Conservation (phyloP, 53 echinoderm and acorn worm species). For the Apostichopus leukothele region DNA sequence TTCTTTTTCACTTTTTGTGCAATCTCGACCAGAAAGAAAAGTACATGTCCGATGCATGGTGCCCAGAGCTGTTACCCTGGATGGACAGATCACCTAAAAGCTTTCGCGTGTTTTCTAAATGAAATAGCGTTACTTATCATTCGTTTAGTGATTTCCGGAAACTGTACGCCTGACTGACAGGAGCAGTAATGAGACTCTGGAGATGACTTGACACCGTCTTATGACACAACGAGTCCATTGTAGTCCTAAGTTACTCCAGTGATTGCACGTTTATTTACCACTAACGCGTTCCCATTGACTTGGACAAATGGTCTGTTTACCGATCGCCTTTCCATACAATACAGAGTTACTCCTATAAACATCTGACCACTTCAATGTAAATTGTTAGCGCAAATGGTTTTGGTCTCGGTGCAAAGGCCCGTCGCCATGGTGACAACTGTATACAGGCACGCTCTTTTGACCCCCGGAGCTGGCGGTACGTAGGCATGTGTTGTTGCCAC, state of each 20-base stretch:
- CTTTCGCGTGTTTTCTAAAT: too few relatives aligned
- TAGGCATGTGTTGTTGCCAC: background rate
- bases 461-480: background rate
- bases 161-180: too few relatives aligned
- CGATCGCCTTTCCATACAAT: background rate
- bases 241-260: background rate
- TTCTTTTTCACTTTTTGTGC: too few relatives aligned
- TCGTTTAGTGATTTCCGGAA: too few relatives aligned
- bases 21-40: too few relatives aligned
- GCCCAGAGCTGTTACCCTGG: too few relatives aligned
- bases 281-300: conserved; percentile 16
- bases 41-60: too few relatives aligned
- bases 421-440: conserved; percentile 16
- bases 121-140: too few relatives aligned
- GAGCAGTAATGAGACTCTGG: background rate
- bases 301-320: conserved; percentile 23
- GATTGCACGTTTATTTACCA: conserved; percentile 7
- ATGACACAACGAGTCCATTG: background rate
- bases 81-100: too few relatives aligned
- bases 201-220: background rate
- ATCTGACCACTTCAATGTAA: background rate
- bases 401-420: background rate
- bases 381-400: background rate
- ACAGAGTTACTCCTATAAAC: background rate
- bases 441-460: conserved; percentile 38